Percentiles rank a stretch among this genome's conserved stretches.
Evolutionary conservation across 2,888 invertebrate species (phyloP).

Genomic region (Helleia helle): DNA sequence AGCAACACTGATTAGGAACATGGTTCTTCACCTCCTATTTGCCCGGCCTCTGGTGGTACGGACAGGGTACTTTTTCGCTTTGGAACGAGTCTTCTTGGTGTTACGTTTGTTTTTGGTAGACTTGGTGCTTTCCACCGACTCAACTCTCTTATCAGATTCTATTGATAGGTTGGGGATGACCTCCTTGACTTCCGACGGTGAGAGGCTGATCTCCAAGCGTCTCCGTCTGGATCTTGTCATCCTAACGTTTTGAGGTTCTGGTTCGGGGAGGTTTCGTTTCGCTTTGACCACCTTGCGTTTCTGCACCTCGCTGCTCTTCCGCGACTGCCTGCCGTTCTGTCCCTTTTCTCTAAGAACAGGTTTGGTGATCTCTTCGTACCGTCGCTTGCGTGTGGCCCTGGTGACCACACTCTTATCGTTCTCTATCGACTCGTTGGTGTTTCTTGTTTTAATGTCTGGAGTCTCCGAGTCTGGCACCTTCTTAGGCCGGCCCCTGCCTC

Average conservation of each 20-base stretch:
- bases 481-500: slow-evolving; percentile 24
- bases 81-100: slow-evolving; percentile 19
- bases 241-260: slow-evolving; percentile 34
- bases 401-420: slow-evolving; percentile 46
- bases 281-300: slow-evolving; percentile 40
- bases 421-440: slow-evolving; percentile 60
- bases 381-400: slow-evolving; percentile 45
- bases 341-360: slow-evolving; percentile 60
- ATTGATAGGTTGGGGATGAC: slow-evolving; percentile 45
- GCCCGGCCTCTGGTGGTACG: slow-evolving; percentile 39
- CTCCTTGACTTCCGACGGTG: slow-evolving; percentile 45
- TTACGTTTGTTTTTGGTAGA: slow-evolving; percentile 29
- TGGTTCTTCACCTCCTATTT: slow-evolving; percentile 42
- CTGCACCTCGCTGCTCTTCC: slow-evolving; percentile 27
- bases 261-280: slow-evolving; percentile 27
- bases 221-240: slow-evolving; percentile 55
- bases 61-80: slow-evolving; percentile 39
- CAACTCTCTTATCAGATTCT: slow-evolving; percentile 46
- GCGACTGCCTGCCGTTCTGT: slow-evolving; percentile 44
- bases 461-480: slow-evolving; percentile 23
- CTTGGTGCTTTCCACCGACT: slow-evolving; percentile 44
- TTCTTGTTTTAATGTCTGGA: slow-evolving; percentile 31
- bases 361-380: slow-evolving; percentile 43
- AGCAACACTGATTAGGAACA: slow-evolving; percentile 11
- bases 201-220: slow-evolving; percentile 49